Conservation (phyloP, 2,113 vertebrate species). For the Leptobrachium leishanense region DNA sequence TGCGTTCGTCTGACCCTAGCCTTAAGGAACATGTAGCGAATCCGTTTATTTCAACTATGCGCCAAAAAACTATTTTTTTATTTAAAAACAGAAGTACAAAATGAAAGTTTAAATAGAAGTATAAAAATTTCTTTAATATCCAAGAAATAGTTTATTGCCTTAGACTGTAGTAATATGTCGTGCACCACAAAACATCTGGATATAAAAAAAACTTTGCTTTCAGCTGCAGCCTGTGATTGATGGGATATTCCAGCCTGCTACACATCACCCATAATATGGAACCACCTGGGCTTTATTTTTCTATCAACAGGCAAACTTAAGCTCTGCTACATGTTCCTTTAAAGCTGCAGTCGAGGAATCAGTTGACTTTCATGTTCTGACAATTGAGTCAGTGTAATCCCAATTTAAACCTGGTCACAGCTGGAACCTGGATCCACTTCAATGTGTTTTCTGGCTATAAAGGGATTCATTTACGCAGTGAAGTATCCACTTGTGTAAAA, state of each 20-base stretch:
- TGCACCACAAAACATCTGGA: no score
- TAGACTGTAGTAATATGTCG: no score
- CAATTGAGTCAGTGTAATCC: neutral
- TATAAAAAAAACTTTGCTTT: no score
- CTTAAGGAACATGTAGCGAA: no score
- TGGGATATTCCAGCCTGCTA: no score
- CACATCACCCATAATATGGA: neutral
- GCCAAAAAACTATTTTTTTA: no score
- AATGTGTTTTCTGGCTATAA: slow-evolving; percentile 7
- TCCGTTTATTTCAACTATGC: no score
- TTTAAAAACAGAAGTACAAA: no score
- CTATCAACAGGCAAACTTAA: neutral
- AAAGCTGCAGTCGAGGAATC: neutral
- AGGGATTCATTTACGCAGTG: slow-evolving; percentile 1
- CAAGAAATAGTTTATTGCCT: no score
- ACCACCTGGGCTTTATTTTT: neutral
- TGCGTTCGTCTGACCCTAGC: no score
- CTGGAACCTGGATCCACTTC: neutral
- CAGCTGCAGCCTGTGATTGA: neutral
- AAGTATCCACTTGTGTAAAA: slow-evolving; percentile 8
- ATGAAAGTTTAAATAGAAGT: no score
- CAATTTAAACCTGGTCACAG: slow-evolving; percentile 16
- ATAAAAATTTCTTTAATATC: no score
- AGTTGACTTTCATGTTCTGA: neutral
- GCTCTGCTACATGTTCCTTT: neutral